Evolutionary conservation across 2,797 vertebrate genomes (phyloP).

Genomic region (Nasua narica): DNA sequence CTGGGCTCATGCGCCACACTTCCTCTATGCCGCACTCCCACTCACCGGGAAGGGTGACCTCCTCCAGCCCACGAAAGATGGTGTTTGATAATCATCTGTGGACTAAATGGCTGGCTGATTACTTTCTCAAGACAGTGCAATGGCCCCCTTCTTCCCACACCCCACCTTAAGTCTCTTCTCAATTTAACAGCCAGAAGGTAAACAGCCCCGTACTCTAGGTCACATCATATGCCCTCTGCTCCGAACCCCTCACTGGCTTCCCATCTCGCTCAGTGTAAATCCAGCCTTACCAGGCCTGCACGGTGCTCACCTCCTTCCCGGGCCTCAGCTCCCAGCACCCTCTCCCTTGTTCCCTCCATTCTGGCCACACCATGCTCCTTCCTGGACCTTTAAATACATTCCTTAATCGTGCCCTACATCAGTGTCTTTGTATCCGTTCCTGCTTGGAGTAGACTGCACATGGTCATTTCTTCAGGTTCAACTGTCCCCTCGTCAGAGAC

Average conservation of each 20-base stretch:
- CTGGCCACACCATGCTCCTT: neutral
- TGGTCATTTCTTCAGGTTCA: neutral
- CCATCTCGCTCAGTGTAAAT: neutral
- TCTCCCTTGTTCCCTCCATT: neutral
- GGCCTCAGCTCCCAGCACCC: neutral
- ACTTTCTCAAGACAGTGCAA: neutral
- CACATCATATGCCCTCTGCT: neutral
- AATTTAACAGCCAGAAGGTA: neutral
- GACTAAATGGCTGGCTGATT: neutral
- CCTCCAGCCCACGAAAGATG: neutral
- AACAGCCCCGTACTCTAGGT: neutral
- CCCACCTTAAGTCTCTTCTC: neutral
- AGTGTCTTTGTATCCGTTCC: neutral
- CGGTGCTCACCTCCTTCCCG: fast-evolving
- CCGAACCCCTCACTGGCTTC: neutral
- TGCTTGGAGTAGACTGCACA: neutral
- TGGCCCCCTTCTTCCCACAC: neutral
- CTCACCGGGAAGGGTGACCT: neutral
- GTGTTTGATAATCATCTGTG: too few species aligned
- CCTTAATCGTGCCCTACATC: neutral
- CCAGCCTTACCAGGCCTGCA: neutral
- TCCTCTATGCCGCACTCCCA: neutral
- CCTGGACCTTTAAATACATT: neutral
- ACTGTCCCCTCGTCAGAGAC: neutral
- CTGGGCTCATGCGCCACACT: neutral